These are phyloP conservation scores for Habroteleia sp. DNA, from an alignment of 2,888 invertebrate species.

Conservation along the genomic window DNA sequence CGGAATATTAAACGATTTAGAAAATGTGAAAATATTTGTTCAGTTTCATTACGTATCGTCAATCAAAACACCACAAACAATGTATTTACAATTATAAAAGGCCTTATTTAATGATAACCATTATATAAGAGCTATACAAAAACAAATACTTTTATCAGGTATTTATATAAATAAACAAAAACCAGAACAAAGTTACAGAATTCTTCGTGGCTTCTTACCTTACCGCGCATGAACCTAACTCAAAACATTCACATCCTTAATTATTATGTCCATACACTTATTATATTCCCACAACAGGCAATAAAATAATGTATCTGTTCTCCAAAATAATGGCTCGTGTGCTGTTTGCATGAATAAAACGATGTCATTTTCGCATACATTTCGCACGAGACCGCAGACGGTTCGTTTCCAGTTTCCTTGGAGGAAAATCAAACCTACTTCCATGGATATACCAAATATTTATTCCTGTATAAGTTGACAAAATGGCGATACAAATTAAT, in stretches of 20 bases:
- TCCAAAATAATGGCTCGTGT: neutral
- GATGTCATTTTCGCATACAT: conserved; percentile 7
- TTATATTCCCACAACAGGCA: conserved; percentile 1
- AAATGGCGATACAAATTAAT: conserved; percentile 38
- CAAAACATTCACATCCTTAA: conserved; percentile 1
- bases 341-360: no score
- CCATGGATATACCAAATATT: conserved; percentile 38
- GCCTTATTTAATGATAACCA: neutral
- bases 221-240: neutral
- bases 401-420: neutral
- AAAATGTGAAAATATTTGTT: neutral
- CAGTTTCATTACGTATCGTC: conserved; percentile 1
- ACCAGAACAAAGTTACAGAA: neutral
- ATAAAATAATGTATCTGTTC: conserved; percentile 9
- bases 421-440: conserved; percentile 20
- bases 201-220: neutral
- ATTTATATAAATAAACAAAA: neutral
- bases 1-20: neutral
- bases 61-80: conserved; percentile 14
- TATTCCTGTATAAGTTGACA: conserved; percentile 44
- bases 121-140: neutral
- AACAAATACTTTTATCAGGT: neutral
- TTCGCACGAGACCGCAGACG: conserved; percentile 1
- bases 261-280: conserved; percentile 9
- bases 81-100: conserved; percentile 14